phyloP scores from a whole-genome alignment of 1,140 invertebrate species.

The Dinothrombium tinctorium region DNA sequence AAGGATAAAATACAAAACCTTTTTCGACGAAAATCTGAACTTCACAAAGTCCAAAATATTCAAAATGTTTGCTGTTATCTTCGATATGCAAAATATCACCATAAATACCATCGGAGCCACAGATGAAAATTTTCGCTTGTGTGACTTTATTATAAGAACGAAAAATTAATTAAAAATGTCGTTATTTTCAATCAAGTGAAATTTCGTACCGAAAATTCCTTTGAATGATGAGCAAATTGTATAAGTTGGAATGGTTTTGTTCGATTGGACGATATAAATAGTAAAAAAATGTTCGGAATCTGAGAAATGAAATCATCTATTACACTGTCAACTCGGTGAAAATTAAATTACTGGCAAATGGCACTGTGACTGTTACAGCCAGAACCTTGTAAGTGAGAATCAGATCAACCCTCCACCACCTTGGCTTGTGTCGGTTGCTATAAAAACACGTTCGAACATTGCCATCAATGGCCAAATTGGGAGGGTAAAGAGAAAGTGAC shows the following conservation, averaged over 20 bases:
- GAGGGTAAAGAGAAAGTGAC: slow-evolving; percentile 18
- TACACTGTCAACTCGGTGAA: not conserved
- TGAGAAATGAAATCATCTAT: not conserved
- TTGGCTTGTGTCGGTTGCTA: slow-evolving; percentile 17
- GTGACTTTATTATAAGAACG: not conserved
- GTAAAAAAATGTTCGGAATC: slow-evolving; percentile 10
- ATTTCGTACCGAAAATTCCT: not conserved
- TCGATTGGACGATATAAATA: slow-evolving; percentile 8
- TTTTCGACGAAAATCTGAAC: slow-evolving; percentile 20
- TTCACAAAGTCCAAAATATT: slow-evolving; percentile 22
- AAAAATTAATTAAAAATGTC: not conserved
- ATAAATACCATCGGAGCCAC: slow-evolving; percentile 16
- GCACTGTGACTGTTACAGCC: slow-evolving; percentile 20
- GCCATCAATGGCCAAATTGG: slow-evolving; percentile 19
- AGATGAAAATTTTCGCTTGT: slow-evolving; percentile 12
- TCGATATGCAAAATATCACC: slow-evolving; percentile 20
- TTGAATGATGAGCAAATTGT: not conserved
- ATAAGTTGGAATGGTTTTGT: not conserved
- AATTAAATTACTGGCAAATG: slow-evolving; percentile 15
- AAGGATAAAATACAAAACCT: no score
- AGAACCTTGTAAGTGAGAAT: slow-evolving; percentile 16
- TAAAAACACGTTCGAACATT: slow-evolving; percentile 19
- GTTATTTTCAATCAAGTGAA: not conserved
- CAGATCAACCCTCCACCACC: slow-evolving; percentile 22
- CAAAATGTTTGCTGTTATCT: slow-evolving; percentile 18